These are phyloP conservation scores for Micrasema minimum DNA, from an alignment of 1,140 invertebrate genomes.

Conservation along the genomic window DNA sequence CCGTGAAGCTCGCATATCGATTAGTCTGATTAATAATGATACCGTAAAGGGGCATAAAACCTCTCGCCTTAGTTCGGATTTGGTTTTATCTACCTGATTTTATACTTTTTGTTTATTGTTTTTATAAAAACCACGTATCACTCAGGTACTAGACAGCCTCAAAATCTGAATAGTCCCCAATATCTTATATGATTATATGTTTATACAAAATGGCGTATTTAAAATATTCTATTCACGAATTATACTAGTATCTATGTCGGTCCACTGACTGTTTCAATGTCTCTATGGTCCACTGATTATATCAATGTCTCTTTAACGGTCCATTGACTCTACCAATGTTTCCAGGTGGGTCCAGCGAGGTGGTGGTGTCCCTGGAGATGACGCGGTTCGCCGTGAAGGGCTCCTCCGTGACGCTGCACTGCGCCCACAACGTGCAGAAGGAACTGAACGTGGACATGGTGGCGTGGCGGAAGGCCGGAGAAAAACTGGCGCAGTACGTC, in stretches of 20 bases:
- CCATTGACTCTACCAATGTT: too few species aligned
- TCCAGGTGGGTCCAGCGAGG: conserved; percentile 59
- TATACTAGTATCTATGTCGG: too few species aligned
- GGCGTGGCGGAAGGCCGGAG: conserved; percentile 60
- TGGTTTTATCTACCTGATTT: not conserved
- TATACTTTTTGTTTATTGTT: too few species aligned
- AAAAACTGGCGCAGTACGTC: conserved; percentile 76
- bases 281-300: too few species aligned
- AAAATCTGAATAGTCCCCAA: too few species aligned
- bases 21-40: conserved; percentile 30
- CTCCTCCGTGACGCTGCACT: conserved; percentile 60
- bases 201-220: too few species aligned
- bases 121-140: too few species aligned
- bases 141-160: too few species aligned
- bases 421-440: conserved; percentile 63
- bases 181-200: too few species aligned
- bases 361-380: conserved; percentile 60
- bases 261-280: too few species aligned
- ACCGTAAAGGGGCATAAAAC: not conserved
- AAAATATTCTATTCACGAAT: too few species aligned
- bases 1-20: conserved; percentile 15
- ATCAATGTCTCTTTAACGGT: too few species aligned
- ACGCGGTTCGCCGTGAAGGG: conserved; percentile 63
- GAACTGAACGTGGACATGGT: conserved; percentile 72
- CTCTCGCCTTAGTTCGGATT: not conserved